Evolutionary conservation across 2,888 invertebrate species (phyloP), one percentile per base, ranked within the genome.

Genomic region (Deroplatys truncata): DNA sequence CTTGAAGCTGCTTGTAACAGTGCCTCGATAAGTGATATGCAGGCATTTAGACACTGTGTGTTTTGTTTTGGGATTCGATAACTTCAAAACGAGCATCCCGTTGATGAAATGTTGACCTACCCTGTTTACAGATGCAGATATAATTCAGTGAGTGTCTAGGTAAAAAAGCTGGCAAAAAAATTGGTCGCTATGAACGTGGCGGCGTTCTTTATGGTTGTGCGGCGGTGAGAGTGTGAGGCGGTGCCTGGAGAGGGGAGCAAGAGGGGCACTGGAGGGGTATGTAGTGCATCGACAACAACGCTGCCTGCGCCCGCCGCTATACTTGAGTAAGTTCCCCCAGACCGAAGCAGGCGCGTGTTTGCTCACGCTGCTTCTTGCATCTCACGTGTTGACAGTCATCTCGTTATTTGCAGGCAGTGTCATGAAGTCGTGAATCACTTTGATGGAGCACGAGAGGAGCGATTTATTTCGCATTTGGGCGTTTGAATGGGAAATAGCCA

Each of bases 261-360:
- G 87, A 87, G 87, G 87, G 82, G 87, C 82, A 82, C 20, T 72
- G 56, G 56, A 72, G 56, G 56, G 56, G 56, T 72, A 25, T 72
- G 20, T 87, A 87, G 87, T 87, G 87, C 87, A 87, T 87, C 25
- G 31, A 87, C 82, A 87, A 28, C 72, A 86, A 86, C 87, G n/a
- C 83, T 29, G 82, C 35, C n/a, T 15, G 13, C 56, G 56, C 56
- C 25, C 56, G 56, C 56, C 25, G 56, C 56, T 31, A 86, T 29
- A 82, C 86, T 72, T 72, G 56, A 72, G 56, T 72, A 72, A 20
- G 56, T 72, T 72, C 56, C 56, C 25, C 56, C 56, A 72, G 56
- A 72, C 56, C 56, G 56, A 5, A 86, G 72, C 87, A 87, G 87
- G 28, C 82, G 29, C 87, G 87, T 82, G 87, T 87, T 87, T 82